Conservation (phyloP, 2,797 vertebrate species). For the Monodelphis domestica region DNA sequence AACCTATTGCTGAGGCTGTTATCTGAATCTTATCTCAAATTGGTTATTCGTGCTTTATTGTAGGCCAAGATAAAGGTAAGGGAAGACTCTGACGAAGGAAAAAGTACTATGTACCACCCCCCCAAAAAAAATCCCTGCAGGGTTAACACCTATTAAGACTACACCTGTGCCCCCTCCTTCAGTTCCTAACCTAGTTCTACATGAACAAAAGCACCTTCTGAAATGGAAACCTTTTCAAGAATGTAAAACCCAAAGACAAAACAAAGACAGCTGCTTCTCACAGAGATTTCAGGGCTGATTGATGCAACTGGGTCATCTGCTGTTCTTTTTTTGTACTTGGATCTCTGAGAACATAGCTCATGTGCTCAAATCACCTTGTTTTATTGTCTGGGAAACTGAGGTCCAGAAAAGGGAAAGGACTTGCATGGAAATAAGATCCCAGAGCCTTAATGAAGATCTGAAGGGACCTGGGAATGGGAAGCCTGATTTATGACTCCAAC, state of each 20-base stretch:
- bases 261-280: background rate
- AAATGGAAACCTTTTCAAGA: constrained; percentile 27
- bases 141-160: constrained; percentile 14
- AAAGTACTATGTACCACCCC: constrained; percentile 19
- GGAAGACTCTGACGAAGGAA: background rate
- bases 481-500: too few species aligned
- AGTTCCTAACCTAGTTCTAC: constrained; percentile 22
- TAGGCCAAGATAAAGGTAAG: constrained; percentile 17
- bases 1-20: background rate
- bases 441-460: background rate
- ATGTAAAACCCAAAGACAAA: background rate
- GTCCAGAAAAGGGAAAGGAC: background rate
- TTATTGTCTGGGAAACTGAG: background rate
- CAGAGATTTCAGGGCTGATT: constrained; percentile 6
- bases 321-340: constrained; percentile 5
- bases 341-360: background rate
- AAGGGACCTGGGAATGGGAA: background rate
- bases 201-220: constrained; percentile 16
- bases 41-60: constrained; percentile 25
- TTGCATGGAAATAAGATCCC: background rate
- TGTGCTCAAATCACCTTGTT: background rate
- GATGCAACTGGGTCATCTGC: constrained; percentile 3
- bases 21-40: constrained; percentile 24
- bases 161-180: background rate
- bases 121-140: constrained; percentile 15